A percentile compares a stretch with the other conserved stretches of the same genome.
These are phyloP conservation scores for Hybos culiciformis DNA, from an alignment of 2,888 invertebrate genomes.

Conservation along the genomic window DNA sequence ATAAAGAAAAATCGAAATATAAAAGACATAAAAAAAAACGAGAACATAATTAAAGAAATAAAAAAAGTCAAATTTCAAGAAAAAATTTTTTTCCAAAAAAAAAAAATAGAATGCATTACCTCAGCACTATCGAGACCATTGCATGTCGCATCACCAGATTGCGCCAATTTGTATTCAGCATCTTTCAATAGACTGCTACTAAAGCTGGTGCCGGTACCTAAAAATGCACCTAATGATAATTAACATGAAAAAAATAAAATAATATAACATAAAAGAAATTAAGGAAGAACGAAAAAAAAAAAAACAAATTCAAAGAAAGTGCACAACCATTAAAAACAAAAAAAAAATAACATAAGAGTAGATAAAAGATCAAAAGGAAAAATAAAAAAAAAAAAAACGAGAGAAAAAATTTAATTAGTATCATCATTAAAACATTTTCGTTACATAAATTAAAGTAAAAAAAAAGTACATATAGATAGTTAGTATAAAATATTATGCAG, in stretches of 20 bases:
- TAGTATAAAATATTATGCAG: no score
- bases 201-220: conserved; percentile 35
- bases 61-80: no score
- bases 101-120: conserved; percentile 38
- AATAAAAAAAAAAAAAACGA: conserved; percentile 6
- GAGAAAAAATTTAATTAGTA: conserved; percentile 6
- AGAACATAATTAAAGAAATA: background rate
- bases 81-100: background rate
- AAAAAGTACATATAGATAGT: no score
- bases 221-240: conserved; percentile 9
- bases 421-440: background rate
- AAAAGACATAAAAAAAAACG: conserved; percentile 9
- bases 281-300: no score
- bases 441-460: background rate
- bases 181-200: conserved; percentile 34
- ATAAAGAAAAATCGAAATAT: conserved; percentile 14
- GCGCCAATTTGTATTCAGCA: conserved; percentile 71
- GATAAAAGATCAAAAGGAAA: no score
- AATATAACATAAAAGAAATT: no score
- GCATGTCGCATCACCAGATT: conserved; percentile 87
- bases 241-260: background rate
- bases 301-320: no score
- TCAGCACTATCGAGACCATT: conserved; percentile 83
- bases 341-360: no score
- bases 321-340: no score